Percentiles rank a stretch among this genome's conserved stretches.
Conservation (phyloP, 2,888 invertebrate genomes). For the Apamea crenata region DNA sequence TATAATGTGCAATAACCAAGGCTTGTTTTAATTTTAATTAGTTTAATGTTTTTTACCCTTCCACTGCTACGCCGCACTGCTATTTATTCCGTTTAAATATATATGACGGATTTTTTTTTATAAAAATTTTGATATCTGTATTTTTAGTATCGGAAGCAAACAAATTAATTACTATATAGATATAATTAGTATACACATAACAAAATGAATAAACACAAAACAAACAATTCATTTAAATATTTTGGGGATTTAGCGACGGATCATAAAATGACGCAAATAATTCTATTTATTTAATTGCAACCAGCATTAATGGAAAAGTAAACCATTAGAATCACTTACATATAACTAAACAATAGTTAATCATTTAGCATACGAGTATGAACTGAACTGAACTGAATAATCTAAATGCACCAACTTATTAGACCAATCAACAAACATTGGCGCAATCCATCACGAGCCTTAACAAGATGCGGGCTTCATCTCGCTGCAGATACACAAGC, state of each 20-base stretch:
- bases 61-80: background rate
- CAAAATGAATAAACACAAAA: background rate
- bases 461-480: slow-evolving; percentile 31
- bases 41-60: slow-evolving; percentile 11
- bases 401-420: slow-evolving; percentile 12
- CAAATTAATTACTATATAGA: background rate
- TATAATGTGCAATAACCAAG: background rate
- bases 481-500: slow-evolving; percentile 46
- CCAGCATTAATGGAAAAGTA: background rate
- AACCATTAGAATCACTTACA: background rate
- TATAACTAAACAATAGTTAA: background rate
- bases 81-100: background rate
- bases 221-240: too few species aligned
- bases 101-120: background rate
- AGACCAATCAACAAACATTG: slow-evolving; percentile 40
- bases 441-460: slow-evolving; percentile 44
- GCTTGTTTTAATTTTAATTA: background rate
- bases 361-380: background rate
- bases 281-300: background rate
- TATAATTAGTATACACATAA: background rate
- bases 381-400: slow-evolving; percentile 31
- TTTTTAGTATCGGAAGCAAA: background rate
- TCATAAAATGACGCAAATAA: background rate
- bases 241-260: slow-evolving; percentile 1
- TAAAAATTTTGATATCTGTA: background rate